phyloP scores from a whole-genome alignment of 2,888 invertebrate species.

The Rotaria sp. region DNA sequence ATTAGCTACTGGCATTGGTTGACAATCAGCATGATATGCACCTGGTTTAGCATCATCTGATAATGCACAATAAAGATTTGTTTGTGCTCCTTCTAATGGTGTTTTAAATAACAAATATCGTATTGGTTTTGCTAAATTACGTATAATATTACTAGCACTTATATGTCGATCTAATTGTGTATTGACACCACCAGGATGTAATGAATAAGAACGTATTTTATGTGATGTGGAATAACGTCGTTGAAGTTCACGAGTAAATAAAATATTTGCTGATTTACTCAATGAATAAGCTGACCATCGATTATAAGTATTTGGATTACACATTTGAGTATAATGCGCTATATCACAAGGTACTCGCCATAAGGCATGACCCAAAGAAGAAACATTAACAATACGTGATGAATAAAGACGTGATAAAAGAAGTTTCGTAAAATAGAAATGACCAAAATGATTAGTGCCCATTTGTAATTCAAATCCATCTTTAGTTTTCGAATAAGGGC shows the following conservation, averaged over 20 bases:
- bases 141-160: not conserved
- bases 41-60: not conserved
- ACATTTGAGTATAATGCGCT: not conserved
- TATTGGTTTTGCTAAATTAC: not conserved
- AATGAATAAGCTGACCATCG: not conserved
- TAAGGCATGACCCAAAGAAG: not conserved
- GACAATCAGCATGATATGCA: not conserved
- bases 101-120: not conserved
- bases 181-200: not conserved
- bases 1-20: not conserved
- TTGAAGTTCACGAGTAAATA: not conserved
- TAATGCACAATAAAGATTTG: not conserved
- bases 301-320: not conserved
- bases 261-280: not conserved
- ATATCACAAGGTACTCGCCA: not conserved
- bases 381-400: slow-evolving; percentile 44
- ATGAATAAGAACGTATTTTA: not conserved
- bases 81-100: not conserved
- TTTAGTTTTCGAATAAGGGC: slow-evolving; percentile 63
- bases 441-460: slow-evolving; percentile 64
- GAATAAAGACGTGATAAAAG: slow-evolving; percentile 51
- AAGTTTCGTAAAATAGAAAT: slow-evolving; percentile 14
- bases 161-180: not conserved
- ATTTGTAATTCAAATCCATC: slow-evolving; percentile 75
- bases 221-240: not conserved